phyloP scores from a whole-genome alignment of 30 jellyfish, hydroid and myxozoan genomes.

The Mastigias papua region DNA sequence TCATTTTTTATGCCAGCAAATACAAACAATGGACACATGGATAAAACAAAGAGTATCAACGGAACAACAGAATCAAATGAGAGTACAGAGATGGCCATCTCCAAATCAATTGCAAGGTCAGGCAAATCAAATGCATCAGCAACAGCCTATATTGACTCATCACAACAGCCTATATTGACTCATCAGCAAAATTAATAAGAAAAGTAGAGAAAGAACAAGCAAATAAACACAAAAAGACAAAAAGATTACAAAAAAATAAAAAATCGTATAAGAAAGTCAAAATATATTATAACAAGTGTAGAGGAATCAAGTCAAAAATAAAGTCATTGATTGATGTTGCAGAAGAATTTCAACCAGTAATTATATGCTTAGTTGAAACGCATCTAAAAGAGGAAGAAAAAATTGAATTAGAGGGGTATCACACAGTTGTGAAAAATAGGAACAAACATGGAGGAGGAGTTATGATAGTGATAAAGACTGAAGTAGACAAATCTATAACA shows the following conservation, averaged over 20 bases:
- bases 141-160: no score
- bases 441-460: slow-evolving; percentile 5
- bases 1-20: no score
- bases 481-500: no score
- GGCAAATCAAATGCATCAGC: no score
- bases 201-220: no score
- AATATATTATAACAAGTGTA: slow-evolving; percentile 23
- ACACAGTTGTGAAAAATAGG: background rate
- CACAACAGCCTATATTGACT: no score
- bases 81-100: no score
- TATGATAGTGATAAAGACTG: background rate
- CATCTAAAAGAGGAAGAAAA: slow-evolving; percentile 17
- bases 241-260: background rate
- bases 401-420: slow-evolving; percentile 13
- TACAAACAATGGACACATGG: no score
- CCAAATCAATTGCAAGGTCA: no score
- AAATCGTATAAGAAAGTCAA: background rate
- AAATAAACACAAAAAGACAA: slow-evolving; percentile 17
- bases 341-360: slow-evolving; percentile 5
- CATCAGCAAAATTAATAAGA: no score
- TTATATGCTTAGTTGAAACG: slow-evolving; percentile 37
- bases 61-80: no score
- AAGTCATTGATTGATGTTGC: slow-evolving; percentile 3
- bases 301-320: slow-evolving; percentile 49
- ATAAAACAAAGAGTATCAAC: no score